Evolutionary conservation across 2,113 vertebrate genomes (phyloP).

Genomic region (Chauna torquata): DNA sequence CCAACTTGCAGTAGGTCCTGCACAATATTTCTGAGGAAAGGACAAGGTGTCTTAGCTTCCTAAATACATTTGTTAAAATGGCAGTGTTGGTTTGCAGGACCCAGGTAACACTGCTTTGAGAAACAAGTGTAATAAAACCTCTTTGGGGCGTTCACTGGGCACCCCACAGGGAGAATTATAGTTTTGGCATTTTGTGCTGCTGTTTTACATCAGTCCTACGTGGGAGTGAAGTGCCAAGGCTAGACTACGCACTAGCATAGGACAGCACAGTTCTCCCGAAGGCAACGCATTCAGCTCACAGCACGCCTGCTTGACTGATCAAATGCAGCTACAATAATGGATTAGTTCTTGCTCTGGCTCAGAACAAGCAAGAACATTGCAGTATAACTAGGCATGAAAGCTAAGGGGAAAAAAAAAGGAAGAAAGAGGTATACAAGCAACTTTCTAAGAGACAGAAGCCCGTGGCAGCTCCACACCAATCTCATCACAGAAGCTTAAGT

Average conservation of each 20-base stretch:
- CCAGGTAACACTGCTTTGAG: neutral
- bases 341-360: neutral
- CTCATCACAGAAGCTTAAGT: neutral
- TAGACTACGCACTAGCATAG: too few species aligned
- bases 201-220: neutral
- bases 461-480: neutral
- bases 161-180: neutral
- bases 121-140: neutral
- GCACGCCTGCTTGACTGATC: neutral
- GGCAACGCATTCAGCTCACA: rapidly evolving
- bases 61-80: neutral
- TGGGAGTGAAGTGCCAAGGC: too few species aligned
- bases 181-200: neutral
- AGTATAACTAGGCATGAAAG: neutral
- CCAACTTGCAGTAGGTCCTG: neutral
- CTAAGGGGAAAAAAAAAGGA: neutral
- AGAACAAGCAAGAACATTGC: neutral
- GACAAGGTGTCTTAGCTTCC: neutral
- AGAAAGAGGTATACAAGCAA: neutral
- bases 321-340: neutral
- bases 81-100: rapidly evolving
- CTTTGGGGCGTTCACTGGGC: neutral
- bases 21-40: neutral
- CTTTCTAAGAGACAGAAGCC: neutral
- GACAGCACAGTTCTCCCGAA: neutral